phyloP scores from a whole-genome alignment of 2,888 invertebrate genomes.

The Apamea anceps region DNA sequence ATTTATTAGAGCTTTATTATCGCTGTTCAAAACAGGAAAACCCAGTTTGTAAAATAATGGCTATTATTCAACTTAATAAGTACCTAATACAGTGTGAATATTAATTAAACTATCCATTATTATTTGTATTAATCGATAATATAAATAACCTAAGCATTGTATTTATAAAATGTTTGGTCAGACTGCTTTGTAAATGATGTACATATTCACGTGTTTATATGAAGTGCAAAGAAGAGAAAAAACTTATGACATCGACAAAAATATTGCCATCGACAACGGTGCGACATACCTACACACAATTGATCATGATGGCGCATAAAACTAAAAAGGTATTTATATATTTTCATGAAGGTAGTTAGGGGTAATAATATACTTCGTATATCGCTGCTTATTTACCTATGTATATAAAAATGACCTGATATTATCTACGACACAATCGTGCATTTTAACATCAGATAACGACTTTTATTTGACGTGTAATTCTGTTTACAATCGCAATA shows the following conservation, averaged over 20 bases:
- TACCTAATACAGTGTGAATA: conserved; percentile 7
- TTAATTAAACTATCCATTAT: conserved; percentile 21
- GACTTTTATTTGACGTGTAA: conserved; percentile 55
- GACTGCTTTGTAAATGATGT: background rate
- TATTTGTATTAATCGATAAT: background rate
- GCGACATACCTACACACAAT: background rate
- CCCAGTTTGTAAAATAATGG: conserved; percentile 6
- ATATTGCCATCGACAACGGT: conserved; percentile 31
- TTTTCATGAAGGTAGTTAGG: conserved; percentile 32
- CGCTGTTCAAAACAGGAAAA: conserved; percentile 37
- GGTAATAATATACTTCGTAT: conserved; percentile 24
- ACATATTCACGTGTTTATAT: background rate
- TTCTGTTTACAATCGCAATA: conserved; percentile 46
- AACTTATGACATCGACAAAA: conserved; percentile 29
- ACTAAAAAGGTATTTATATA: conserved; percentile 36
- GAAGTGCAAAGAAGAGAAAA: background rate
- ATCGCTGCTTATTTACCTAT: conserved; percentile 28
- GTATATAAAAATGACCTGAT: conserved; percentile 56
- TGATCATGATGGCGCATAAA: conserved; percentile 46
- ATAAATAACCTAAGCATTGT: background rate
- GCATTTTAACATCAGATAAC: conserved; percentile 63
- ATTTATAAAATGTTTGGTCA: conserved; percentile 6
- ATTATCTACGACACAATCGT: conserved; percentile 48
- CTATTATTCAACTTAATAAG: conserved; percentile 5
- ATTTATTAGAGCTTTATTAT: background rate